These are phyloP conservation scores for Thunnus thynnus DNA, from an alignment of 2,113 vertebrate species.

Conservation along the genomic window DNA sequence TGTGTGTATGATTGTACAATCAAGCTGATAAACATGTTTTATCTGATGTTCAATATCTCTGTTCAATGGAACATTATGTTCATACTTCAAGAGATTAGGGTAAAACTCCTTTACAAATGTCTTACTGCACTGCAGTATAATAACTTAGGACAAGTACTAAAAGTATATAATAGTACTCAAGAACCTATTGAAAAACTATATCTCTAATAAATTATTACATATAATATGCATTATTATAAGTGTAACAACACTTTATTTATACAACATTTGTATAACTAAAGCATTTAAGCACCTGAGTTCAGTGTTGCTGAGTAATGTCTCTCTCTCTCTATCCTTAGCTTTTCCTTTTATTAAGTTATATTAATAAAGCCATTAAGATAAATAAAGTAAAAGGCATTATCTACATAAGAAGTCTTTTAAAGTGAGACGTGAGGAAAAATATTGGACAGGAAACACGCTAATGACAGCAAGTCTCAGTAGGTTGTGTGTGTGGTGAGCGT, in stretches of 20 bases:
- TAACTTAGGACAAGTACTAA: background rate
- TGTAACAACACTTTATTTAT: background rate
- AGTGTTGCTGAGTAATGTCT: background rate
- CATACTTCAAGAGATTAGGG: constrained; percentile 11
- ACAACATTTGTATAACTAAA: background rate
- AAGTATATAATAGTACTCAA: too few species aligned
- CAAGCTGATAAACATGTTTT: constrained; percentile 37
- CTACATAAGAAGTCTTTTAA: background rate
- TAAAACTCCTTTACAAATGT: constrained; percentile 10
- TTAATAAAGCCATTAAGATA: background rate
- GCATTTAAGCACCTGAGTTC: background rate
- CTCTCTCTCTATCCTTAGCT: background rate
- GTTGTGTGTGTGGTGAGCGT: constrained; percentile 48
- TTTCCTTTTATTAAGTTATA: background rate
- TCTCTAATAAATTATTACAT: background rate
- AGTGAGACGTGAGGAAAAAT: constrained; percentile 23
- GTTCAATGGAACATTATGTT: constrained; percentile 51
- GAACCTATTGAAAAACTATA: background rate
- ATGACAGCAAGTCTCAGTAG: constrained; percentile 34
- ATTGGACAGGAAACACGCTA: constrained; percentile 65
- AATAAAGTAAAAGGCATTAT: background rate
- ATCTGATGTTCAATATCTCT: constrained; percentile 42
- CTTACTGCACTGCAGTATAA: background rate
- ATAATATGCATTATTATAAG: background rate
- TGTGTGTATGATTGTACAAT: constrained; percentile 5